phyloP scores from a whole-genome alignment of 2,113 vertebrate genomes.

The Chroicocephalus ridibundus region DNA sequence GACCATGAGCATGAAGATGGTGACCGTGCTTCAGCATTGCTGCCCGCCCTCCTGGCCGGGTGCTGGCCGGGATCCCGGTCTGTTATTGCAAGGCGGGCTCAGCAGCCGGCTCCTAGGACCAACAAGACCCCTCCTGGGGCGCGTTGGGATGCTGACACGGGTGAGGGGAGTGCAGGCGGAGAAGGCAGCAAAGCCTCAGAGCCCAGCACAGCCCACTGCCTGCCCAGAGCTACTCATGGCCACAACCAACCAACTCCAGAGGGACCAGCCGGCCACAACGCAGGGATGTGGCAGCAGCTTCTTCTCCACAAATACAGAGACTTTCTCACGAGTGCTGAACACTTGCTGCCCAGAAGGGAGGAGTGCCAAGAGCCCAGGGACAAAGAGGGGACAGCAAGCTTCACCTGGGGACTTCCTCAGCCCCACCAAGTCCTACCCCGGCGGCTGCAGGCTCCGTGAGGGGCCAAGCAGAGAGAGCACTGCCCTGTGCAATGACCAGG shows the following conservation, averaged over 20 bases:
- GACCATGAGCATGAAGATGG: not conserved
- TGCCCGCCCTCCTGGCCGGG: not conserved
- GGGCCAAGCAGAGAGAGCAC: too few relatives aligned
- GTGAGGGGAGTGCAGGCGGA: not conserved
- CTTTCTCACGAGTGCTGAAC: not conserved
- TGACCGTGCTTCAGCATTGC: not conserved
- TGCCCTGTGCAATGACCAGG: too few relatives aligned
- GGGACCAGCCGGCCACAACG: not conserved
- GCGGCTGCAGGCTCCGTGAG: fast-evolving
- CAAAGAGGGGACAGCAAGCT: not conserved
- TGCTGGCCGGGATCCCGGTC: not conserved
- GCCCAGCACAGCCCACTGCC: not conserved
- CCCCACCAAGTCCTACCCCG: not conserved
- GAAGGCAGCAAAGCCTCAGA: not conserved
- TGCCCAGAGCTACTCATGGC: not conserved
- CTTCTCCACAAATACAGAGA: not conserved
- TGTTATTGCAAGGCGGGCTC: not conserved
- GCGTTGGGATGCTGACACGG: fast-evolving
- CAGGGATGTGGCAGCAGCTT: not conserved
- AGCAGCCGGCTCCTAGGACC: not conserved
- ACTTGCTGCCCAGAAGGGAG: not conserved
- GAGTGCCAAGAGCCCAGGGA: not conserved
- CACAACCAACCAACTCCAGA: not conserved
- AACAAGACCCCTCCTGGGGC: not conserved
- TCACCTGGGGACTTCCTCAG: not conserved